phyloP scores from a whole-genome alignment of 2,888 invertebrate genomes.

The Blera fallax region DNA sequence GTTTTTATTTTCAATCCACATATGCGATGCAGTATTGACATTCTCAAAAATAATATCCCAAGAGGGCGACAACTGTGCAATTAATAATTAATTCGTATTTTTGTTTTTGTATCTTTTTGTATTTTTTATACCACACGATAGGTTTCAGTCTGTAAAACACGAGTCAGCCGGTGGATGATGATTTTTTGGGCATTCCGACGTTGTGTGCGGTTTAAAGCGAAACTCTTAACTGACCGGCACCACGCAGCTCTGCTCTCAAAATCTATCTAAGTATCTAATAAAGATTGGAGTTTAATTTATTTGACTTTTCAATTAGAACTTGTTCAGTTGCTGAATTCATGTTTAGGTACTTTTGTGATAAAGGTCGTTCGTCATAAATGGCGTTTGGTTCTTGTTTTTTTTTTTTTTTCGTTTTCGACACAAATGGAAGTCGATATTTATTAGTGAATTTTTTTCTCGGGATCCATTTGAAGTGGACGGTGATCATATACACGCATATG shows the following conservation, averaged over 20 bases:
- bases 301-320: constrained; percentile 46
- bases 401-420: too few species aligned
- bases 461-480: too few species aligned
- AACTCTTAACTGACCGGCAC: constrained; percentile 1
- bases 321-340: neutral
- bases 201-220: neutral
- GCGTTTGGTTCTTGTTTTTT: too few species aligned
- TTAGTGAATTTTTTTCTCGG: too few species aligned
- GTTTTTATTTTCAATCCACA: neutral
- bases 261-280: neutral
- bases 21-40: neutral
- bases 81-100: too few species aligned
- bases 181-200: neutral
- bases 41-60: too few species aligned
- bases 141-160: neutral
- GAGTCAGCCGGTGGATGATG: neutral
- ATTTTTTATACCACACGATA: neutral
- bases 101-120: neutral
- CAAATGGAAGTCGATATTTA: too few species aligned
- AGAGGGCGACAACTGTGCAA: neutral
- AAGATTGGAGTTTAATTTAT: constrained; percentile 40
- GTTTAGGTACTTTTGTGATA: neutral
- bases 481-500: too few species aligned
- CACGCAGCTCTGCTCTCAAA: neutral
- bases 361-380: neutral